A percentile compares a stretch with the other conserved stretches of the same genome.
Evolutionary conservation across 2,888 invertebrate genomes (phyloP).

Genomic region (Tryphoninae sp.): DNA sequence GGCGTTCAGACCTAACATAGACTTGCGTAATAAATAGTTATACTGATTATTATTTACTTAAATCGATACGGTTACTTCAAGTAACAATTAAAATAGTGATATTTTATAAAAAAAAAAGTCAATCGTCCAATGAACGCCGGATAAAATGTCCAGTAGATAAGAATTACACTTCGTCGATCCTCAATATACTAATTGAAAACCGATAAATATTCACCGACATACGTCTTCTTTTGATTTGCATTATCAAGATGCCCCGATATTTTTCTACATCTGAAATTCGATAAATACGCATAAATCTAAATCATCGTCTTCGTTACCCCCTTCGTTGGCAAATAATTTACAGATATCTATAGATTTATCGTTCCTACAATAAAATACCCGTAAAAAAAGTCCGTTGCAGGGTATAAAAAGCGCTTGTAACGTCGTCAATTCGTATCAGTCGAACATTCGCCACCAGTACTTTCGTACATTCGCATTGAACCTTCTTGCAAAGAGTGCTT

Average conservation of each 20-base stretch:
- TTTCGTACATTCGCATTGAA: background rate
- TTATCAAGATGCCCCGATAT: too few species aligned
- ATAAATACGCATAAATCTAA: background rate
- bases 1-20: too few species aligned
- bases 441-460: background rate
- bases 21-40: too few species aligned
- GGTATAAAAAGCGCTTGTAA: slow-evolving; percentile 9
- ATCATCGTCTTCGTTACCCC: background rate
- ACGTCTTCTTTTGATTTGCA: background rate
- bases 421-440: slow-evolving; percentile 14
- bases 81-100: too few species aligned
- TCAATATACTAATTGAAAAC: too few species aligned
- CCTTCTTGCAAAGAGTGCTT: background rate
- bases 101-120: too few species aligned
- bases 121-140: too few species aligned
- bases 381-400: slow-evolving; percentile 26
- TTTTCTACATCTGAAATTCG: background rate
- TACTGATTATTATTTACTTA: too few species aligned
- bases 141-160: too few species aligned
- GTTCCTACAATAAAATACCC: background rate
- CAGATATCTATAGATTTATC: background rate
- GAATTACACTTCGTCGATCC: too few species aligned
- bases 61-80: too few species aligned
- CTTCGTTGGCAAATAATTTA: background rate
- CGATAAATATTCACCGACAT: background rate